Percentiles rank a stretch among this genome's conserved stretches.
These are phyloP conservation scores for Brachyptera risi DNA, from an alignment of 2,888 invertebrate genomes.

Conservation along the genomic window DNA sequence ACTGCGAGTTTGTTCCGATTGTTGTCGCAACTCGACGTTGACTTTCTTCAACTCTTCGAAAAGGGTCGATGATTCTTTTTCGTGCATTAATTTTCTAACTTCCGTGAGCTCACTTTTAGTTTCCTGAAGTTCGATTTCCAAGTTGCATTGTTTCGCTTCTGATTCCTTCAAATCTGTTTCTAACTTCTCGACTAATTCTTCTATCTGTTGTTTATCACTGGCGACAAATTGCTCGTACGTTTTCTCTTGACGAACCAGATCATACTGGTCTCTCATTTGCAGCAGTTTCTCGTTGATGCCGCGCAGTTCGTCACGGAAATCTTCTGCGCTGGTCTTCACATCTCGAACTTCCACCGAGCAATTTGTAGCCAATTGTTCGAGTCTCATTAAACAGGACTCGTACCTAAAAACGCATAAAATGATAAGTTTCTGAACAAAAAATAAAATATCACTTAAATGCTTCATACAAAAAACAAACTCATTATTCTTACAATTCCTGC, in stretches of 20 bases:
- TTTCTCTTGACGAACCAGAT: slow-evolving; percentile 25
- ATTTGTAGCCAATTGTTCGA: slow-evolving; percentile 34
- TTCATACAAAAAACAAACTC: background rate
- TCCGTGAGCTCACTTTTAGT: slow-evolving; percentile 16
- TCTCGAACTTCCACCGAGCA: background rate
- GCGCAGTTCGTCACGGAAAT: slow-evolving; percentile 25
- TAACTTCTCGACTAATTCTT: slow-evolving; percentile 23
- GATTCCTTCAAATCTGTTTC: slow-evolving; percentile 19
- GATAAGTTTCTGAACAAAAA: slow-evolving; percentile 17
- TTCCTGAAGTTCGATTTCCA: slow-evolving; percentile 19
- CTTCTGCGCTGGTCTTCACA: background rate
- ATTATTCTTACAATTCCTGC: slow-evolving; percentile 36
- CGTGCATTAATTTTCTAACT: background rate
- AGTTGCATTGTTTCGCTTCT: slow-evolving; percentile 6
- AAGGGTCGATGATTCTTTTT: slow-evolving; percentile 9
- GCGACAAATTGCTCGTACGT: slow-evolving; percentile 23
- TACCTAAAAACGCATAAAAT: slow-evolving; percentile 31
- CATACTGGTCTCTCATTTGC: slow-evolving; percentile 28
- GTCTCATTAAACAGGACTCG: slow-evolving; percentile 36
- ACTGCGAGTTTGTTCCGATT: slow-evolving; percentile 7
- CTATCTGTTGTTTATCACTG: slow-evolving; percentile 27
- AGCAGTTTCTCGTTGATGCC: slow-evolving; percentile 31
- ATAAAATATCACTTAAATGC: background rate
- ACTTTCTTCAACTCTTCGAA: slow-evolving; percentile 12
- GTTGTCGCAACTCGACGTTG: slow-evolving; percentile 8